These are phyloP conservation scores for Epinotia ramella DNA, from an alignment of 2,888 invertebrate species.

Conservation along the genomic window DNA sequence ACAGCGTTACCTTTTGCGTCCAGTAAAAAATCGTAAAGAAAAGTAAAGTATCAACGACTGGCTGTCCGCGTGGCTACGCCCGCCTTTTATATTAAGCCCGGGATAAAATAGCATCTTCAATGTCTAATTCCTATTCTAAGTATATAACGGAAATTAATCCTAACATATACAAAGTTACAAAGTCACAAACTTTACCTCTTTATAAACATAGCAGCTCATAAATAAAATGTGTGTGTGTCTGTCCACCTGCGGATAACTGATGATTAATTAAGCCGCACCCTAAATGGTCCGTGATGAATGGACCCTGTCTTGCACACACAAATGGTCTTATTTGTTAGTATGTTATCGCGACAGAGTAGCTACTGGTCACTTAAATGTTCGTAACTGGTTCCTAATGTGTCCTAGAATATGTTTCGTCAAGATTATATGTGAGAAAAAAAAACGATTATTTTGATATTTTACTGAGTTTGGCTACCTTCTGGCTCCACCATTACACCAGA, in stretches of 20 bases:
- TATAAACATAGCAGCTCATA: conserved; percentile 7
- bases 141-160: background rate
- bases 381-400: too few relatives aligned
- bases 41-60: background rate
- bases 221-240: conserved; percentile 29
- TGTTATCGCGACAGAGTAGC: too few relatives aligned
- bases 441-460: background rate
- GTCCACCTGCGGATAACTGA: conserved; percentile 37
- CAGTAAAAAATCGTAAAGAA: background rate
- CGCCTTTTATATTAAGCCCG: background rate
- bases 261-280: conserved; percentile 37
- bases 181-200: background rate
- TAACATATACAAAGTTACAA: background rate
- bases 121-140: background rate
- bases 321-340: conserved; percentile 14
- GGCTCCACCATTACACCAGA: background rate
- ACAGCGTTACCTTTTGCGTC: conserved; percentile 1
- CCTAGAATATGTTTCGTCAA: too few relatives aligned
- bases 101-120: background rate
- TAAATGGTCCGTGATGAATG: conserved; percentile 31
- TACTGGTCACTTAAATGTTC: too few relatives aligned
- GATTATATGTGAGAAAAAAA: too few relatives aligned
- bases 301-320: conserved; percentile 27
- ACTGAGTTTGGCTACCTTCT: background rate
- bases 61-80: background rate